Base-by-base conservation (phyloP, 2,797 vertebrate genomes). In the Rhyacichthys aspro region DNA sequence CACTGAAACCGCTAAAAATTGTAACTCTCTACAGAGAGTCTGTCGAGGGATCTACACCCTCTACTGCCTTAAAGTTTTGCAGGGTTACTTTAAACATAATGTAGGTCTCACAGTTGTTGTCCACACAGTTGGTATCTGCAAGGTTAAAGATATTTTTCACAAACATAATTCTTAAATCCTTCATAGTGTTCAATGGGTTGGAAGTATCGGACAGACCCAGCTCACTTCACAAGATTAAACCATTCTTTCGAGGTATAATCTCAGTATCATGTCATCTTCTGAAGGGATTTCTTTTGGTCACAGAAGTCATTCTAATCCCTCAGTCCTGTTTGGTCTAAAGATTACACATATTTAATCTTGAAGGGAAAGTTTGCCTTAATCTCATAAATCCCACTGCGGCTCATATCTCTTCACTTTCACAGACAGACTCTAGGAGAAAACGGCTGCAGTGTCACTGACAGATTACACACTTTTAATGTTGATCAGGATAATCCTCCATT, bases 311-410 rank as follows among this genome's bases (percentile, higher is more conserved):
- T 15, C 38, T 86, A 86, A 90, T 86, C 79, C 76, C 50, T 55
- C 55, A 23, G 28, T 48, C 58, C 70, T 78, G 68, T 81, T 84
- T 87, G 74, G 56, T 77, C 81, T 69, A 55, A 82, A 89, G 88
- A 90, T 90, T 88, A 89, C 55, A 84, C 57, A 84, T 76, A 62
- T 87, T 86, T 84, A 89, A 89, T 91, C 76, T 89, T 75, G 49
- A 70, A 69, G 70, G 50, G 59, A 69, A 85, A 68, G 62, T 83
- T 84, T 77, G 72, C 56, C 71, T 67, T 88, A 84, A 92, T 90
- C 90, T 79, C 63, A 57, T 88, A 79, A 87, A 87, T 77, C 73
- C 78, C 65, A 43, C 52, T 50, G 64, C 55, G 73, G 63, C 61
- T 68, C 66, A 37, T 48, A 19, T 78, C 71, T 16, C 15, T 33